Conservation (phyloP, 2,888 invertebrate species). For the Chironomus riparius region DNA sequence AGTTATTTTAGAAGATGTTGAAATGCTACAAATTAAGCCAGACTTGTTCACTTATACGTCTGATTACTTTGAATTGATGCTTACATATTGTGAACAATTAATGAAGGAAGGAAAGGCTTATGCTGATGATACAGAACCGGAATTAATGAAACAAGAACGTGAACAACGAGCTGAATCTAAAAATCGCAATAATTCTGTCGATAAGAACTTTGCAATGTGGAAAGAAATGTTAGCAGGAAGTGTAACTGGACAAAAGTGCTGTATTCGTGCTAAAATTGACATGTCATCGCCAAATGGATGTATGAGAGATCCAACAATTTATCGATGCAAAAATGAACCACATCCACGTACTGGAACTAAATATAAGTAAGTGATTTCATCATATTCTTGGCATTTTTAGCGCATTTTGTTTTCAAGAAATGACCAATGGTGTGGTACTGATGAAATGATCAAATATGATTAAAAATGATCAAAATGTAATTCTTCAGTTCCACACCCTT, state of each 20-base stretch:
- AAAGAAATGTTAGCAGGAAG: conserved; percentile 87
- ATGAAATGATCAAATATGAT: no score
- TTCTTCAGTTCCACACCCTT: no score
- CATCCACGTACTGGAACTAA: conserved; percentile 89
- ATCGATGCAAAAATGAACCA: conserved; percentile 89
- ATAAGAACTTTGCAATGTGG: conserved; percentile 84
- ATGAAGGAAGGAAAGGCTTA: conserved; percentile 86
- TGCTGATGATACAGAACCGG: conserved; percentile 92
- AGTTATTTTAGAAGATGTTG: conserved; percentile 90
- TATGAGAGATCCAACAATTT: conserved; percentile 96
- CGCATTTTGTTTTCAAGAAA: no score
- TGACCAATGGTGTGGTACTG: no score
- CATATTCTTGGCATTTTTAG: conserved; percentile 1
- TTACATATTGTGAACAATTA: conserved; percentile 77
- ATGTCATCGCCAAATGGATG: conserved; percentile 96
- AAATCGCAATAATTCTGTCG: conserved; percentile 71
- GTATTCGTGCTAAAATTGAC: conserved; percentile 94
- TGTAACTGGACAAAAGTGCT: conserved; percentile 71
- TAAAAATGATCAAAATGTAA: no score
- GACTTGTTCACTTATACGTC: conserved; percentile 93
- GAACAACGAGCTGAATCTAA: conserved; percentile 79
- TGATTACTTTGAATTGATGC: conserved; percentile 89
- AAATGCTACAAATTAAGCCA: conserved; percentile 82
- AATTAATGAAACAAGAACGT: conserved; percentile 88
- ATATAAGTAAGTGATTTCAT: conserved; percentile 67